phyloP scores from a whole-genome alignment of 2,888 invertebrate species.

The Eristalis arbustorum region DNA sequence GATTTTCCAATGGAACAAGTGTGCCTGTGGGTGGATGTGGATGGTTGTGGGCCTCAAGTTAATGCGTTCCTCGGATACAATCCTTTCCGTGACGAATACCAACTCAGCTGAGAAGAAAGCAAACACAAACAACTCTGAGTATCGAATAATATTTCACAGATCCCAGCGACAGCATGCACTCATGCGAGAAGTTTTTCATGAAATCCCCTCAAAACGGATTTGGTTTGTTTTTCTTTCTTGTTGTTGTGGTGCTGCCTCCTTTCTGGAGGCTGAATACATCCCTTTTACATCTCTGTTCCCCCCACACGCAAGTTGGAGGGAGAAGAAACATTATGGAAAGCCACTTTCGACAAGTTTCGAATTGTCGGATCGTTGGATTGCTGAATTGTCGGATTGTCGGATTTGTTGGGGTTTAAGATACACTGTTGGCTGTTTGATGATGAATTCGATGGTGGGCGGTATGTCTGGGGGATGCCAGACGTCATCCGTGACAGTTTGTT shows the following conservation, averaged over 20 bases:
- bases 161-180: neutral
- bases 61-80: neutral
- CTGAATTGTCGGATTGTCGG: neutral
- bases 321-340: neutral
- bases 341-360: neutral
- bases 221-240: neutral
- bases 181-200: neutral
- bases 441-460: neutral
- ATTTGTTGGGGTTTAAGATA: neutral
- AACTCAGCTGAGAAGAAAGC: neutral
- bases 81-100: neutral
- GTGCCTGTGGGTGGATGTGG: neutral
- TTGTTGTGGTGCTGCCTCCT: too few species aligned
- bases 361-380: neutral
- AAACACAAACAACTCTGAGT: conserved; percentile 4
- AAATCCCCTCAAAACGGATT: neutral
- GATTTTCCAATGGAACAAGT: neutral
- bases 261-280: too few species aligned
- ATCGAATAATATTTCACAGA: conserved; percentile 19
- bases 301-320: neutral
- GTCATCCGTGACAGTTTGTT: neutral
- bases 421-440: neutral
- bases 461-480: neutral
- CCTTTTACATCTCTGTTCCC: neutral
- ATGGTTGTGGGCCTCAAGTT: neutral